phyloP scores from a whole-genome alignment of 1,140 invertebrate species.

The Fopius arisanus region DNA sequence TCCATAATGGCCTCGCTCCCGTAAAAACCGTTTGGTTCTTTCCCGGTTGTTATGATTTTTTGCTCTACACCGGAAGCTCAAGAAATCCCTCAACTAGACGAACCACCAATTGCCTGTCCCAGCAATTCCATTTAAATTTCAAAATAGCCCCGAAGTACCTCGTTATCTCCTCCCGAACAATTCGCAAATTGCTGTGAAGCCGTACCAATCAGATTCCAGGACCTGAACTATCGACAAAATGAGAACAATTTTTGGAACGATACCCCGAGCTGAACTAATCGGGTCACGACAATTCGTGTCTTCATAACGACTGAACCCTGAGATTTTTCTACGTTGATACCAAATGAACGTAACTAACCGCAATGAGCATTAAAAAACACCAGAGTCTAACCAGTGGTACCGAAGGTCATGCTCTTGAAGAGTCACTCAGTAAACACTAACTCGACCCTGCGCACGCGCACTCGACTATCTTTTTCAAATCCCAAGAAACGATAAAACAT shows the following conservation, averaged over 20 bases:
- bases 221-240: neutral
- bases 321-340: neutral
- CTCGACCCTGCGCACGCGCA: neutral
- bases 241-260: neutral
- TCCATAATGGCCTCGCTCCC: neutral
- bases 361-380: neutral
- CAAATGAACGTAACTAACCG: neutral
- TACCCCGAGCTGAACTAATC: slow-evolving; percentile 14
- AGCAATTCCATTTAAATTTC: slow-evolving; percentile 20
- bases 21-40: neutral
- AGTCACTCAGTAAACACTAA: neutral
- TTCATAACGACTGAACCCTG: neutral
- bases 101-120: neutral
- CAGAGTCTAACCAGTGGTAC: neutral
- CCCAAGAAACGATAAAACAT: neutral
- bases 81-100: neutral
- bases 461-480: neutral
- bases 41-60: neutral
- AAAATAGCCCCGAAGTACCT: slow-evolving; percentile 10
- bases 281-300: slow-evolving; percentile 2
- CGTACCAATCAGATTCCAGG: neutral
- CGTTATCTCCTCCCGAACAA: neutral
- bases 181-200: neutral
- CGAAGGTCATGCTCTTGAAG: neutral
- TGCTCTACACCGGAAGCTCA: neutral